A percentile compares a stretch with the other conserved stretches of the same genome.
Conservation (phyloP, 2,113 vertebrate species). For the Rousettus leschenaultii region DNA sequence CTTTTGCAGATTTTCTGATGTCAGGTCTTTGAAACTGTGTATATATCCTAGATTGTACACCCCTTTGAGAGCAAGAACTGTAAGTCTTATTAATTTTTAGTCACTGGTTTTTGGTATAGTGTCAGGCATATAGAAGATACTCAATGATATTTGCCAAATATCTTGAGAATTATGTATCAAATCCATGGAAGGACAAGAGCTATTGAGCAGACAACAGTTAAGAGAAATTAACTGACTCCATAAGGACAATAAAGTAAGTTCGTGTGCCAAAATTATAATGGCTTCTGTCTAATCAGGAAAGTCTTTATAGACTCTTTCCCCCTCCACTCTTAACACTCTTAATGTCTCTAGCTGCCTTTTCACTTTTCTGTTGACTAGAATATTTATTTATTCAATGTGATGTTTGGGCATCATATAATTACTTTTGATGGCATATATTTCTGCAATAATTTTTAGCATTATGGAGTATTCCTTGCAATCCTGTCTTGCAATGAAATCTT, state of each 20-base stretch:
- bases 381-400: not conserved
- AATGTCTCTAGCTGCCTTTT: not conserved
- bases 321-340: not conserved
- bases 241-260: conserved; percentile 62
- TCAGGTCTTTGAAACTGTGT: not conserved
- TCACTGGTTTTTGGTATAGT: not conserved
- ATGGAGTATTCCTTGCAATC: not conserved
- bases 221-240: conserved; percentile 46
- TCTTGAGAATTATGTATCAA: conserved; percentile 15
- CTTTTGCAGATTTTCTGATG: not conserved
- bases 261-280: conserved; percentile 59
- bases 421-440: not conserved
- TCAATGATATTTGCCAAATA: not conserved
- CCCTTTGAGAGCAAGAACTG: not conserved
- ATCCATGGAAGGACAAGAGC: not conserved
- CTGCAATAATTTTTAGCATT: not conserved
- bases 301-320: not conserved
- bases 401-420: not conserved
- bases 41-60: not conserved
- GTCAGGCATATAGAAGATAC: not conserved
- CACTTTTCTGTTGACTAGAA: not conserved
- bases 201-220: conserved; percentile 52
- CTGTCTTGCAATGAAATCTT: not conserved
- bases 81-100: not conserved
- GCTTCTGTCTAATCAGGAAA: conserved; percentile 43